Base-by-base conservation (phyloP, 2,113 vertebrate species). In the Cavia aperea region DNA sequence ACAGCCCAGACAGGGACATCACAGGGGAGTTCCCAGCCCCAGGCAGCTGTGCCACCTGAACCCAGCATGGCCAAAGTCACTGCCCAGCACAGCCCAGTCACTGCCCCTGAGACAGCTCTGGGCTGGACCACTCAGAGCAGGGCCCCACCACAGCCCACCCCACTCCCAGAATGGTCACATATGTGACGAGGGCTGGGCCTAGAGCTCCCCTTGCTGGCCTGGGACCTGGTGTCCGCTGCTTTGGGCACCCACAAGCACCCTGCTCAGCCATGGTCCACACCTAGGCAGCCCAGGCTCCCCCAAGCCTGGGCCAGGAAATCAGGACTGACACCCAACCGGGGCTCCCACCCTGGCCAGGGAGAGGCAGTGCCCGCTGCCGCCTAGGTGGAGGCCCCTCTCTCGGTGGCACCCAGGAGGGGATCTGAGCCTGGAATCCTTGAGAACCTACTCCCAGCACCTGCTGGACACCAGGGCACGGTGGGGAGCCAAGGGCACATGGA, bases 381-480 rank as follows among this genome's bases (percentile, higher is more conserved):
- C 82, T 81, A 29, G 66, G 36, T 56, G 56, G 56, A 3, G 14
- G 12, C 5, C n/a, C 43, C 11, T 23, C 33, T 4, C 33, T 51
- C 26, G 13, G 72, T 16, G n/a, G 6, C 7, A 36, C 8, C 16
- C 36, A 56, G 31, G 54, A 72, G 23, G 9, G 10, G 19, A 31
- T 7, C 63, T 23, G 13, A 9, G 1, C 68, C 15, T 2, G 0
- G 0, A 15, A 33, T 31, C 51, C 46, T 13, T 43, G 10, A 3
- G 10, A 49, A 19, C 58, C 29, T 15, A 3, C 29, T 19, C 9
- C 29, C 49, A 46, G 46, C 13, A 8, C 62, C 23, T 3, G 0
- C 56, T 81, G 39, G 73, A 77, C 73, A 49, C 43, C 26, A 8
- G 29, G 2, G 13, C 12, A 14, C 10, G 39, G 39, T 15, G 10